Conservation (phyloP, 2,113 vertebrate genomes). For the Galbula dea region DNA sequence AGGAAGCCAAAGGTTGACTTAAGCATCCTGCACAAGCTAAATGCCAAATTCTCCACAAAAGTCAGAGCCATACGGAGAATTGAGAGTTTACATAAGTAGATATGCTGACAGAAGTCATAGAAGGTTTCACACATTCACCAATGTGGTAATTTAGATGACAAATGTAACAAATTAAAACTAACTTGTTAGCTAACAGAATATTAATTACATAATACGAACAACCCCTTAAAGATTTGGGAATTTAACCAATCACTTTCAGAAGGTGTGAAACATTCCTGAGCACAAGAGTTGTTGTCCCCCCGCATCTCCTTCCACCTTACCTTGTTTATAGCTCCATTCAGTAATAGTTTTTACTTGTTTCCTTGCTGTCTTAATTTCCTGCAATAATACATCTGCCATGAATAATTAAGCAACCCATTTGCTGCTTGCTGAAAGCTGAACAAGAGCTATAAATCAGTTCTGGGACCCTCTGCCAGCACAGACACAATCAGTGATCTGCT, state of each 20-base stretch:
- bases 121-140: slow-evolving; percentile 36
- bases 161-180: slow-evolving; percentile 65
- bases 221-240: slow-evolving; percentile 31
- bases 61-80: background rate
- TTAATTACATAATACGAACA: slow-evolving; percentile 27
- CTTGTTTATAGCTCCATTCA: slow-evolving; percentile 62
- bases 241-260: slow-evolving; percentile 40
- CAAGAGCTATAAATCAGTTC: slow-evolving; percentile 70
- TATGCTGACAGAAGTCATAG: background rate
- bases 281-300: background rate
- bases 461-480: slow-evolving; percentile 53
- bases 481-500: slow-evolving; percentile 42
- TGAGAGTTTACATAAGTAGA: background rate
- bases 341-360: slow-evolving; percentile 71
- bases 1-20: background rate
- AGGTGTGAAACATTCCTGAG: background rate
- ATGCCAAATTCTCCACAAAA: background rate
- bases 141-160: slow-evolving; percentile 56
- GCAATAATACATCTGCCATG: slow-evolving; percentile 74
- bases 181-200: slow-evolving; percentile 54
- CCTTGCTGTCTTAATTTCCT: slow-evolving; percentile 73
- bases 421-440: slow-evolving; percentile 65
- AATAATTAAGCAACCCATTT: slow-evolving; percentile 77
- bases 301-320: slow-evolving; percentile 16
- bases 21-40: background rate